These are phyloP conservation scores for Pachypanchax playfairii DNA, from an alignment of 2,113 vertebrate genomes.

Conservation along the genomic window DNA sequence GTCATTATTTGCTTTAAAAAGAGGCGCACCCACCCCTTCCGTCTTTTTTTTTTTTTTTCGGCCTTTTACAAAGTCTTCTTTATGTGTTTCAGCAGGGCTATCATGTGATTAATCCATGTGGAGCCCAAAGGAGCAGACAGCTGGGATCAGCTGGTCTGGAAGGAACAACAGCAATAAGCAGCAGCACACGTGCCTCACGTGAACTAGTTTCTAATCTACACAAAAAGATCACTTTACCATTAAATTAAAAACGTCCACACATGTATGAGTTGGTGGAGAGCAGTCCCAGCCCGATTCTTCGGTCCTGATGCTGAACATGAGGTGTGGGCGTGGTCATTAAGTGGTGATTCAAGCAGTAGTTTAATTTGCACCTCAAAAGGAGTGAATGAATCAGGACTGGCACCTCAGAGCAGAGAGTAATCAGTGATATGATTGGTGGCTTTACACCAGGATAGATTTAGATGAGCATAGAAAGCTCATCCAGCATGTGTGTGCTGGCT, in stretches of 20 bases:
- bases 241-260: conserved; percentile 8
- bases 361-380: conserved; percentile 64
- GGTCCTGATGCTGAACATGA: conserved; percentile 43
- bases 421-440: conserved; percentile 21
- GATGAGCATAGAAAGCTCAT: conserved; percentile 48
- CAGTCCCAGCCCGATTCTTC: conserved; percentile 45
- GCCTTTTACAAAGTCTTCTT: conserved; percentile 67
- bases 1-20: conserved; percentile 1
- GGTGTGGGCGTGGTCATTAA: conserved; percentile 25
- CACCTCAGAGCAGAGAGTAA: conserved; percentile 31
- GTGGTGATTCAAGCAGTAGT: conserved; percentile 48
- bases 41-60: no score
- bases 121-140: conserved; percentile 40
- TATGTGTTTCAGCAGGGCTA: conserved; percentile 28
- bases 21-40: no score
- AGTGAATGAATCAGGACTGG: conserved; percentile 8
- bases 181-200: conserved; percentile 31
- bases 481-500: conserved; percentile 24
- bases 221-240: not conserved
- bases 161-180: conserved; percentile 10
- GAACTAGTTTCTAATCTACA: conserved; percentile 22
- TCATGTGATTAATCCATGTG: conserved; percentile 72
- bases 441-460: conserved; percentile 19
- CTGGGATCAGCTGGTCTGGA: conserved; percentile 53
- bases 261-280: conserved; percentile 21